These are phyloP conservation scores for Cosmorhoe ocellata DNA, from an alignment of 2,888 invertebrate genomes.

Conservation along the genomic window DNA sequence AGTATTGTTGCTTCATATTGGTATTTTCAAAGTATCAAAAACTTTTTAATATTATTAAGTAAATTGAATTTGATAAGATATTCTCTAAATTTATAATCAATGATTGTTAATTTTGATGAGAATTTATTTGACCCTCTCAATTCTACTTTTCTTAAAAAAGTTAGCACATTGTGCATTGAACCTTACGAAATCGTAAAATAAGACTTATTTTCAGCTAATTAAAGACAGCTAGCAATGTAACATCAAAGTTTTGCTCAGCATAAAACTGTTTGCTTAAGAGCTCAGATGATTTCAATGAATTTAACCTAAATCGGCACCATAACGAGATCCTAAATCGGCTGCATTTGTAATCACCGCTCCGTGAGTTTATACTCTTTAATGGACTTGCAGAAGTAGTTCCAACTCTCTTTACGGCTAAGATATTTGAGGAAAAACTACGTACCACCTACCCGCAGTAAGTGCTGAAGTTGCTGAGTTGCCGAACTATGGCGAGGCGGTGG, in stretches of 20 bases:
- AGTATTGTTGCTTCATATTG: constrained; percentile 3
- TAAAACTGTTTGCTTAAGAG: constrained; percentile 7
- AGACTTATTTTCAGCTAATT: not conserved
- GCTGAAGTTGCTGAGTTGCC: constrained; percentile 74
- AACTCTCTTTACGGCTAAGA: constrained; percentile 80
- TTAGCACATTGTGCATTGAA: too few relatives aligned
- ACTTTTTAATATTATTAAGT: too few relatives aligned
- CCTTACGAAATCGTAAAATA: too few relatives aligned
- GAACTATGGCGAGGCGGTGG: constrained; percentile 62
- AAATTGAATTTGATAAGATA: too few relatives aligned
- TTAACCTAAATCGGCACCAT: constrained; percentile 66
- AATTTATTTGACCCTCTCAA: too few relatives aligned
- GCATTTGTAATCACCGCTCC: constrained; percentile 76
- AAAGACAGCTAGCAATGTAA: not conserved
- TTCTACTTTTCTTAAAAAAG: too few relatives aligned
- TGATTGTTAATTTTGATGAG: too few relatives aligned
- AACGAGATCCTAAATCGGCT: constrained; percentile 73
- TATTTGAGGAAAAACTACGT: constrained; percentile 80
- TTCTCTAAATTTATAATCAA: too few relatives aligned
- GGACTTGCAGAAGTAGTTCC: constrained; percentile 79
- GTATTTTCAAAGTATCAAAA: not conserved
- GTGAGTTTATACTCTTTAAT: constrained; percentile 79
- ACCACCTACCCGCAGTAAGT: constrained; percentile 72
- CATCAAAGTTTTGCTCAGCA: too few relatives aligned
- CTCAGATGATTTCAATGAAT: constrained; percentile 68